Conservation (phyloP, 2,113 vertebrate genomes). For the Chloebia gouldiae region DNA sequence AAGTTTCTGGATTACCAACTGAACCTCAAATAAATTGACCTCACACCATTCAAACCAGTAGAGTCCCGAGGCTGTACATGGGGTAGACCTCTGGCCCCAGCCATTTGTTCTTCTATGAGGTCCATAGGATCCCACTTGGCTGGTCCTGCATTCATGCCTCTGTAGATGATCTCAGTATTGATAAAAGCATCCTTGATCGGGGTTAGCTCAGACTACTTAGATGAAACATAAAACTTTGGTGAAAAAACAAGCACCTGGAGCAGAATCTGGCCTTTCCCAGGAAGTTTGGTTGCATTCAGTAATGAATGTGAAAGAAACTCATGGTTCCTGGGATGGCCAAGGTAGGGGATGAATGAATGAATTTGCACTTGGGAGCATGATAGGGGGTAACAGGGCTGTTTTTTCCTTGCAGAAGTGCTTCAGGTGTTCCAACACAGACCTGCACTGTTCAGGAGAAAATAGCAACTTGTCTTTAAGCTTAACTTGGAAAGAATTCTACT, state of each 20-base stretch:
- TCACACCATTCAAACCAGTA: background rate
- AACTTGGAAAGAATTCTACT: background rate
- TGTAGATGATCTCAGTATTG: background rate
- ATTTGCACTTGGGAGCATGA: background rate
- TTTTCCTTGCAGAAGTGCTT: background rate
- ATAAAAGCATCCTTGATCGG: background rate
- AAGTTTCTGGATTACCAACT: background rate
- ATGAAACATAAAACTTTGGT: background rate
- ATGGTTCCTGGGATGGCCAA: rapidly evolving
- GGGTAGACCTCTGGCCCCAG: background rate
- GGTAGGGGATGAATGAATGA: background rate
- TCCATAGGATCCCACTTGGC: background rate
- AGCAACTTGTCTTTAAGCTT: background rate
- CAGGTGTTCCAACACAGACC: background rate
- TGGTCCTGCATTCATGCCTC: background rate
- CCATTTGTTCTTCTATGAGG: background rate
- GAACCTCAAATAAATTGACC: background rate
- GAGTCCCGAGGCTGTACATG: background rate
- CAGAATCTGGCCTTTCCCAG: background rate
- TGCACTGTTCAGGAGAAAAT: background rate
- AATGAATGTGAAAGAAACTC: background rate
- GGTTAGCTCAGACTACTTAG: background rate
- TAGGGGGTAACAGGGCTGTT: background rate
- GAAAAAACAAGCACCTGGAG: background rate
- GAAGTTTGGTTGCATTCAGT: background rate